Percentiles rank a stretch among this genome's conserved stretches.
These are phyloP conservation scores for Bombus pyrosoma DNA, from an alignment of 1,140 invertebrate species.

Conservation along the genomic window DNA sequence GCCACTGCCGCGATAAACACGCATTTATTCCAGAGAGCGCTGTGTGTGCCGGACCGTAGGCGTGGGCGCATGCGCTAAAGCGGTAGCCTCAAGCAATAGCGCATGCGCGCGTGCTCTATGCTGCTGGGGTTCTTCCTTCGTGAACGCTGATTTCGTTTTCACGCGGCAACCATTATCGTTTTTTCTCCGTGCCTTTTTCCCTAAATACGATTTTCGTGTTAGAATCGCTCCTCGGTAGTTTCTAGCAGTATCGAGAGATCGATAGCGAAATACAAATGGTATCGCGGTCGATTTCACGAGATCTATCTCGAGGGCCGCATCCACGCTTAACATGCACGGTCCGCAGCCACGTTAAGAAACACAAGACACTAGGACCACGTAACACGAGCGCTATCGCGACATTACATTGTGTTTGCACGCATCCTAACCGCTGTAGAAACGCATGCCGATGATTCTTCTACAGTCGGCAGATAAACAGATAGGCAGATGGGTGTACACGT, in stretches of 20 bases:
- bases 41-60: constrained; percentile 47
- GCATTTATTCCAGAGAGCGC: constrained; percentile 77
- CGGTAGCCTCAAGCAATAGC: constrained; percentile 46
- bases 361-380: constrained; percentile 50
- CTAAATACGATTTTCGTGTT: background rate
- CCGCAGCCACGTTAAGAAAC: constrained; percentile 43
- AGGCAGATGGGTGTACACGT: constrained; percentile 66
- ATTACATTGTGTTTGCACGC: constrained; percentile 69
- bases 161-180: background rate
- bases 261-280: constrained; percentile 1
- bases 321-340: constrained; percentile 30
- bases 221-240: too few relatives aligned
- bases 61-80: constrained; percentile 58
- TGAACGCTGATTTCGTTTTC: background rate
- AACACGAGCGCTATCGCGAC: constrained; percentile 61
- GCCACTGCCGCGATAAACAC: constrained; percentile 77
- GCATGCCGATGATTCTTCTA: constrained; percentile 65
- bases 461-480: constrained; percentile 69
- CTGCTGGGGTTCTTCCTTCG: background rate
- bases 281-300: background rate
- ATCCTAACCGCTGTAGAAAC: constrained; percentile 64
- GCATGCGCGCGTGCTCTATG: constrained; percentile 56
- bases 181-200: background rate
- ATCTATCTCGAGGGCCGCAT: background rate
- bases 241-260: background rate